These are phyloP conservation scores for Poecile atricapillus DNA, from an alignment of 2,113 vertebrate species.

Conservation along the genomic window DNA sequence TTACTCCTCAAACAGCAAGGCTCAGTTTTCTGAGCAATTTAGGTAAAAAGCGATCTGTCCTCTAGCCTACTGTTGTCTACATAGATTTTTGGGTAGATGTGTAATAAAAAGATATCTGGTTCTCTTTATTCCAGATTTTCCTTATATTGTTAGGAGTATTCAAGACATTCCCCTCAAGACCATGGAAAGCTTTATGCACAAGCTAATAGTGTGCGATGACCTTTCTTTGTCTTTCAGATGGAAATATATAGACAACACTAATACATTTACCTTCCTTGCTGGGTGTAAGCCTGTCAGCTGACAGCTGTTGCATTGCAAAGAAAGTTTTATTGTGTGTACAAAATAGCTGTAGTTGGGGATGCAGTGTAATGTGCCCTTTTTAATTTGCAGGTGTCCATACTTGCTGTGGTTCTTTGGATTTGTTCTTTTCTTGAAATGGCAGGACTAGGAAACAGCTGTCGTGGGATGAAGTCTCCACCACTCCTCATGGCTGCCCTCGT, in stretches of 20 bases:
- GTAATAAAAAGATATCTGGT: not conserved
- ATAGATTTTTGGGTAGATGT: not conserved
- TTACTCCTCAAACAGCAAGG: not conserved
- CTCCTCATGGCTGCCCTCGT: conserved; percentile 84
- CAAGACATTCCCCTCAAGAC: not conserved
- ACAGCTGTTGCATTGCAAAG: not conserved
- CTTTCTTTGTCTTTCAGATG: not conserved
- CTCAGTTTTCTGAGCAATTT: not conserved
- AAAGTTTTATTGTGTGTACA: not conserved
- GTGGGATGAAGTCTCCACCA: conserved; percentile 87
- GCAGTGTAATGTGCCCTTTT: not conserved
- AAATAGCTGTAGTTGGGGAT: not conserved
- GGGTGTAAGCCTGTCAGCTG: not conserved
- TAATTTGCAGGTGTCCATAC: conserved; percentile 36
- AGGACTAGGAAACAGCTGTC: conserved; percentile 84
- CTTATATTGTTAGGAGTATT: not conserved
- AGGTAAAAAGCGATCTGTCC: not conserved
- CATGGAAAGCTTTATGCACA: not conserved
- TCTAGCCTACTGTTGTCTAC: not conserved
- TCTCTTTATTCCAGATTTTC: not conserved
- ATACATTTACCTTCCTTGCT: not conserved
- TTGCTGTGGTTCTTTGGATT: not conserved
- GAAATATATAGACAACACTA: not conserved
- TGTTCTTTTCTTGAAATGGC: conserved; percentile 71
- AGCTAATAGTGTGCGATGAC: rapidly evolving